Evolutionary conservation across 92 coral and sea anemone genomes (phyloP).

Genomic region (Epizoanthus rinbou): DNA sequence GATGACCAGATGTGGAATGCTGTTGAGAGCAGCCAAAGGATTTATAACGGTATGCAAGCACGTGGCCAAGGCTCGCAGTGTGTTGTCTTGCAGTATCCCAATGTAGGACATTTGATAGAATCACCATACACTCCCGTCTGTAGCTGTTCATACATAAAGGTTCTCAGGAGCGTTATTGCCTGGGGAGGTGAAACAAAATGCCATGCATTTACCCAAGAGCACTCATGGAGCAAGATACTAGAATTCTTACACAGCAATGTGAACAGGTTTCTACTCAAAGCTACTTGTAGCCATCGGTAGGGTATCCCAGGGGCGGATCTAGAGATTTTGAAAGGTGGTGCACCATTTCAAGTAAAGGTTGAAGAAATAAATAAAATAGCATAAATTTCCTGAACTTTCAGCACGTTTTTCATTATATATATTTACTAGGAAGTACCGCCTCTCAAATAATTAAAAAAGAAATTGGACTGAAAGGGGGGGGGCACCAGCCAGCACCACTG

Average conservation of each 20-base stretch:
- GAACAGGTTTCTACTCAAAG: not conserved
- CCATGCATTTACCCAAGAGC: constrained; percentile 65
- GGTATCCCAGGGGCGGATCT: too few species aligned
- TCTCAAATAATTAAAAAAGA: too few species aligned
- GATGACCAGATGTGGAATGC: constrained; percentile 43
- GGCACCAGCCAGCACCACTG: too few species aligned
- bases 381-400: too few species aligned
- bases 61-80: constrained; percentile 57
- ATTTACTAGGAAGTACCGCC: too few species aligned
- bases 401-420: too few species aligned
- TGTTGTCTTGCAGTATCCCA: constrained; percentile 56
- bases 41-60: constrained; percentile 47
- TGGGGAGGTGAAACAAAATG: constrained; percentile 71
- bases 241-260: constrained; percentile 50
- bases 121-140: constrained; percentile 66
- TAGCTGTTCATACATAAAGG: constrained; percentile 39
- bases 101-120: constrained; percentile 77
- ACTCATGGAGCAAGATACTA: constrained; percentile 64
- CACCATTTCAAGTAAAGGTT: too few species aligned
- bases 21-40: constrained; percentile 32
- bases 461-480: too few species aligned
- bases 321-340: too few species aligned
- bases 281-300: not conserved
- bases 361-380: too few species aligned
- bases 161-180: not conserved